Evolutionary conservation across 2,797 vertebrate genomes (phyloP), one percentile per base, ranked within the genome.

Genomic region (Sebastes umbrosus): DNA sequence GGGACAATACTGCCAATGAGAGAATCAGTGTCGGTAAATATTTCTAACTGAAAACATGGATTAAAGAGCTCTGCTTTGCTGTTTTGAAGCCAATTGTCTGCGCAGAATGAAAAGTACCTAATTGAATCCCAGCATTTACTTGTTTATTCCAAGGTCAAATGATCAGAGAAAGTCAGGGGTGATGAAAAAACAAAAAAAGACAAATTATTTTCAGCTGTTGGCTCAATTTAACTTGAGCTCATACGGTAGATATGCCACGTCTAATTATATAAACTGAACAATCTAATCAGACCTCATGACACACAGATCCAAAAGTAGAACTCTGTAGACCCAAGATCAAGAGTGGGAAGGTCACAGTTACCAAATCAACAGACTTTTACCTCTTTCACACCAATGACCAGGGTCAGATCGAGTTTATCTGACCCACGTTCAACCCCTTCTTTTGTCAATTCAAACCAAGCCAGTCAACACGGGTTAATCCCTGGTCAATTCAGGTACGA

Each of bases 61-160:
- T 77, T 74, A 50, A 22, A 46, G 24, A 18, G 4, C n/a, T 72
- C 69, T 18, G 27, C 57, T 43, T 59, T 65, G 52, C 39, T 52
- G 65, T 65, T 84, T 25, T 58, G 9, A 79, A 72, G 71, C 67
- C 69, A 82, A 36, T 32, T 32, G 11, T 73, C 57, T 57, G 71
- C 32, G 39, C 25, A 11, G 39, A 74, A 73, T 72, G n/a, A 55
- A 73, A 24, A 74, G 13, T 3, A 39, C 8, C 11, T 64, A 73
- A 81, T 50, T 66, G 46, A 75, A 79, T 57, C 39, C 8, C 39
- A 32, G 14, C 14, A 39, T 68, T 59, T 55, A 50, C 13, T 22
- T 67, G 55, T 77, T 57, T 31, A 71, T 55, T 64, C 10, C 52
- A 83, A 90, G 79, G 70, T 87, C 79, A 87, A 72, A 73, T n/a